These are phyloP conservation scores for Daktulosphaira vitifoliae DNA, from an alignment of 1,140 invertebrate genomes.

Conservation along the genomic window DNA sequence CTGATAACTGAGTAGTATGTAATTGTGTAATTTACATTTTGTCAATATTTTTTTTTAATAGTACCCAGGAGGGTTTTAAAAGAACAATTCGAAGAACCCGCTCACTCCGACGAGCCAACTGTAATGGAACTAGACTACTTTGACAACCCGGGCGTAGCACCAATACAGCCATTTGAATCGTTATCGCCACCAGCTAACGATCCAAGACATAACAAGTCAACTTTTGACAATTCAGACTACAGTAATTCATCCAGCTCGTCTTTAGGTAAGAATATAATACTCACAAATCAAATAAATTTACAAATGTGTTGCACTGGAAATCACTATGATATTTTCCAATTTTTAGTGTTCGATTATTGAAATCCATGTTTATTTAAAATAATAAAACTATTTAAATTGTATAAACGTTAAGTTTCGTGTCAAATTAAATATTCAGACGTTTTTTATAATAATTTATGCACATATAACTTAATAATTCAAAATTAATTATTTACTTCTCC, in stretches of 20 bases:
- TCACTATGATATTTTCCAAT: too few relatives aligned
- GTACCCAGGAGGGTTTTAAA: conserved; percentile 74
- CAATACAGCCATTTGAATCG: conserved; percentile 20
- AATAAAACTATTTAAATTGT: too few relatives aligned
- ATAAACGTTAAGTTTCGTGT: too few relatives aligned
- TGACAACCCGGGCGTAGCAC: conserved; percentile 47
- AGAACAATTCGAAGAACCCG: conserved; percentile 61
- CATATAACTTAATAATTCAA: too few relatives aligned
- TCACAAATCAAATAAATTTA: too few relatives aligned
- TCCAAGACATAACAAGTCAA: conserved; percentile 3
- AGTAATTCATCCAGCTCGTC: conserved; percentile 17
- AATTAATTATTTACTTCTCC: too few relatives aligned
- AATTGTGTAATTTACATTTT: conserved; percentile 17
- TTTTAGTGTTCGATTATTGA: too few relatives aligned
- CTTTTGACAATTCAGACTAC: neutral
- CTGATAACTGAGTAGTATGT: neutral
- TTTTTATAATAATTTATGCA: too few relatives aligned
- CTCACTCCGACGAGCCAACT: conserved; percentile 57
- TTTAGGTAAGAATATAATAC: conserved; percentile 1
- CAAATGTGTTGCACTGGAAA: too few relatives aligned
- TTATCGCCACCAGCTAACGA: conserved; percentile 4
- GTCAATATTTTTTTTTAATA: conserved; percentile 42
- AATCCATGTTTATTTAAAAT: too few relatives aligned
- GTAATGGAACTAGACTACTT: conserved; percentile 45
- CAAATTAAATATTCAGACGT: too few relatives aligned